Base-by-base conservation (phyloP, 2,113 vertebrate genomes). In the Zosterops pallidus region DNA sequence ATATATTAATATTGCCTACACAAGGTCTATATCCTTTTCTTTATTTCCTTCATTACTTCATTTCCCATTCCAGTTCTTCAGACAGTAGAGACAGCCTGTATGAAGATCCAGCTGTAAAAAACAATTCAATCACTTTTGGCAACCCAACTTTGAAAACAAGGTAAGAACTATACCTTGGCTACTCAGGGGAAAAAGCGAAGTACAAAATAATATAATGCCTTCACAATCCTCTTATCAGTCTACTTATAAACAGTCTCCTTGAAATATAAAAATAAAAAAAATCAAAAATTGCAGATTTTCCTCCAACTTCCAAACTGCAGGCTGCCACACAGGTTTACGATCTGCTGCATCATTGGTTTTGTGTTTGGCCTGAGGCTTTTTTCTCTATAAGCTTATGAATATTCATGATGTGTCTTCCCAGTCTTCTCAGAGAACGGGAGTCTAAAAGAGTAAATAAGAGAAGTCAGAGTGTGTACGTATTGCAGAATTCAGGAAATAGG, bases 31-130 rank as follows among this genome's bases (percentile, higher is more conserved):
- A 41, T 49, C 46, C 15, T 79, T 82, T 41, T 49, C 21, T 64
- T 82, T 33, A 70, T 63, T 89, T 89, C 42, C 57, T 68, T 91
- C 13, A 77, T 81, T 91, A 78, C 84, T 89, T 50, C 33, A 46
- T 75, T 53, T 88, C 33, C 20, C 29, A 26, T 86, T 90, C 6
- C 52, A 97, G 96, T 77, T 94, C 57, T 89, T 83, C 92, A 90
- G 91, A 92, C 35, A 67, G n/a, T 29, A 71, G 44, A 79, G 71
- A 74, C 62, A 82, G n/a, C 39, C 46, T 33, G 53, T 72, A 25
- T 53, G 93, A 95, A 93, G 85, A 90, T 29, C 9, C 72, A 76
- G 3, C 33, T 78, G n/a, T 41, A 42, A 95, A 83, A 69, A 89
- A 25, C 39, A 85, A 46, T 77, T 62, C 75, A 35, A 68, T 42